Evolutionary conservation across 1,140 invertebrate species (phyloP), one percentile per base, ranked within the genome.

Genomic region (Pseudomyrmex pallidus): DNA sequence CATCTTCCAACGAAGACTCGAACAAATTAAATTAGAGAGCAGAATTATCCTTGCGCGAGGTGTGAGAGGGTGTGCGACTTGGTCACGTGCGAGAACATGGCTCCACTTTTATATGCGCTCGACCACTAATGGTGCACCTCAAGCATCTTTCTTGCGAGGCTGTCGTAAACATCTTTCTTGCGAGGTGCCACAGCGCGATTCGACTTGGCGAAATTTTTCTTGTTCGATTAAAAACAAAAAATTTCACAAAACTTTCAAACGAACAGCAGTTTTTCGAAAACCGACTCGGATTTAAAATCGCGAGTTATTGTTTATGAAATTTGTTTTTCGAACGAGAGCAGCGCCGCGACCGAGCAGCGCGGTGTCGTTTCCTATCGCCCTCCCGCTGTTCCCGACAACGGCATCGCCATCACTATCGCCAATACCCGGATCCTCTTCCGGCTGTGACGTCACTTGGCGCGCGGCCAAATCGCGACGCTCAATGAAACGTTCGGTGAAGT

Each of bases 381-480:
- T 52, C 20, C 61, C 17, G 48, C 20, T 56, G 57, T 48, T 62
- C 56, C n/a, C 48, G 48, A 46, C 54, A 64, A 57, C 74, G 68
- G 48, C 57, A 73, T 84, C 80, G 74, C 61, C 82, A 89, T 82
- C 88, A 72, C 66, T 66, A 74, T 61, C 83, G 72, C 66, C 88
- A 84, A 89, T 84, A 67, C 78, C 25, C 74, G 70, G 72, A 77
- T 83, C n/a, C 87, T 90, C 84, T 86, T 88, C 85, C 82, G 85
- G 13, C 64, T 20, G 85, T 93, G 91, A 92, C 92, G 90, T 92
- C 90, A 92, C 84, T 84, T 93, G 92, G 91, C 92, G 80, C 68
- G 25, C 63, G 48, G 90, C 91, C 91, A 93, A 91, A 62, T 82
- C 87, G 70, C 66, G 44, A 77, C 89, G 91, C 90, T 92, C 91